Evolutionary conservation across 2,113 vertebrate species (phyloP), one percentile per base, ranked within the genome.

Genomic region (Upupa epops): DNA sequence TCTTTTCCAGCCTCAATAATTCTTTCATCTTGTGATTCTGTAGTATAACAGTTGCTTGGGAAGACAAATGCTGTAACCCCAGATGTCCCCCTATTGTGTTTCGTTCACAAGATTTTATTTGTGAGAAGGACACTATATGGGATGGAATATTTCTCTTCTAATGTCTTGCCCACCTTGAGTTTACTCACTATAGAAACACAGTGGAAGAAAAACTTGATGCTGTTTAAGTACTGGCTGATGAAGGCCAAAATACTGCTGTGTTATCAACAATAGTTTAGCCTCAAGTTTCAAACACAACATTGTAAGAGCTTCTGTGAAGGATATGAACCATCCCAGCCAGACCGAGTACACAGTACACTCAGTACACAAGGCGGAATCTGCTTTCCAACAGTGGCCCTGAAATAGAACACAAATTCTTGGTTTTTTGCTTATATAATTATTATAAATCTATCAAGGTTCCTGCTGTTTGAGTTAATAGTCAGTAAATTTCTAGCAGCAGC

Each of bases 261-360:
- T 55, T 80, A 28, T 3, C 17, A 52, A 12, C 9, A 22, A 5
- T 26, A 9, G 7, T 83, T 26, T 20, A 6, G 29, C 6, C 37
- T 31, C 17, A 36, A 0, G 45, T 86, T 68, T 58, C 36, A 52
- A 74, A 31, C 17, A 69, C 29, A 31, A 6, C 26, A 14, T 21
- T 37, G 1, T 52, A 4, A 3, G 28, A 32, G 13, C 32, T 63
- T 21, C 61, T 49, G 1, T 12, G 36, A 86, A 58, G 32, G 54
- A 73, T 0, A 0, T 31, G 17, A 58, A 25, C 13, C 1, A 2
- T 83, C 22, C 29, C 32, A 70, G 11, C 18, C 51, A 36, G 8
- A 34, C 3, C 8, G n/a, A 28, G 19, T 4, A 19, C 13, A 69
- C 18, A 9, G 40, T 6, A 8, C 14, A 11, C 45, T 37, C 73